phyloP scores from a whole-genome alignment of 2,113 vertebrate genomes.

The Pandion haliaetus region DNA sequence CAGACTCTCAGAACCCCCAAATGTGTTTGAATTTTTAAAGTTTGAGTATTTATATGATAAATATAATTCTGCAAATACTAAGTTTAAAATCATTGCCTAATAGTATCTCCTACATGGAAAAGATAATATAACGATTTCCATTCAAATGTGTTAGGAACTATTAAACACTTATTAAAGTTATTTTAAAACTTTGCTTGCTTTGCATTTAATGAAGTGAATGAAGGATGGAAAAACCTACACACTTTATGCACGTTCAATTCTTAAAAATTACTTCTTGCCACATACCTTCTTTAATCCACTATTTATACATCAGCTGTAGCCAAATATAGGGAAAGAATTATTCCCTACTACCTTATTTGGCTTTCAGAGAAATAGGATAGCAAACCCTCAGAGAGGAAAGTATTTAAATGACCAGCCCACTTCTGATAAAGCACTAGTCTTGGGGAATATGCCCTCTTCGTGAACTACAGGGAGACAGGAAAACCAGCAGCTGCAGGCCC shows the following conservation, averaged over 20 bases:
- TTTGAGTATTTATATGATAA: neutral
- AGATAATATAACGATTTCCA: slow-evolving; percentile 55
- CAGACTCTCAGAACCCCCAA: neutral
- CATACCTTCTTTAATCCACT: slow-evolving; percentile 42
- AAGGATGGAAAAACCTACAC: slow-evolving; percentile 47
- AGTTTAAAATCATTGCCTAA: neutral
- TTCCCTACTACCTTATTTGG: neutral
- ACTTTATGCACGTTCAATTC: slow-evolving; percentile 8
- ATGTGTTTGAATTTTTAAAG: neutral
- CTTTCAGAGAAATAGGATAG: slow-evolving; percentile 17
- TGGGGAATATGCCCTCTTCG: neutral
- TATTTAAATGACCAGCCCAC: neutral
- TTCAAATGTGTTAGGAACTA: slow-evolving; percentile 54
- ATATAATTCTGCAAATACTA: neutral
- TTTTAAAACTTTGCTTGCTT: slow-evolving; percentile 57
- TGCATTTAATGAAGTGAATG: slow-evolving; percentile 55
- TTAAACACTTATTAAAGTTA: slow-evolving; percentile 64
- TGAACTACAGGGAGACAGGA: slow-evolving; percentile 12
- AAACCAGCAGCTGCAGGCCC: neutral
- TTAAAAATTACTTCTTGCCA: slow-evolving; percentile 43
- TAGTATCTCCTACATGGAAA: slow-evolving; percentile 18
- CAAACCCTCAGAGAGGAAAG: slow-evolving; percentile 4
- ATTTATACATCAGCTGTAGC: neutral
- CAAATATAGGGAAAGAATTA: slow-evolving; percentile 22
- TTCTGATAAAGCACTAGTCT: neutral